Evolutionary conservation across 2,113 vertebrate genomes (phyloP), one percentile per base, ranked within the genome.

Genomic region (Eupsittula cactorum): DNA sequence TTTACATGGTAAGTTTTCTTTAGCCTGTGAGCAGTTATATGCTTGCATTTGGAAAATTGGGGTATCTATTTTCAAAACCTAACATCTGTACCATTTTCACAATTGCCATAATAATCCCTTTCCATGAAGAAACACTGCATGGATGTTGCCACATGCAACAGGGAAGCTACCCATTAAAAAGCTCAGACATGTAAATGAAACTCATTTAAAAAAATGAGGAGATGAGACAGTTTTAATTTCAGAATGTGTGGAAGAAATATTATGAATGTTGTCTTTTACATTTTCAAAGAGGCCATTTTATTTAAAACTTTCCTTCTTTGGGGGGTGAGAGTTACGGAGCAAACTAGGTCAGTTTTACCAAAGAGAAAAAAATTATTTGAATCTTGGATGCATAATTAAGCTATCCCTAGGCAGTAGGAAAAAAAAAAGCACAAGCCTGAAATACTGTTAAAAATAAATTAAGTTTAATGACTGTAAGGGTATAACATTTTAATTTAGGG

Each of bases 331-430:
- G 55, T 68, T 93, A 82, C 16, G 8, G 70, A 86, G 27, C 39
- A 95, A 98, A 97, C 74, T 96, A 97, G 97, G 96, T 93, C 97
- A 93, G 52, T 97, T 97, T 95, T 94, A 96, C 79, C 87, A 85
- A 83, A 77, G 62, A 78, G 64, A 89, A 95, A 92, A 93, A 84
- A 24, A 0, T 5, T 12, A 95, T 90, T 42, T 0, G 5, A 95
- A 96, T 88, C 86, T 47, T 90, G 88, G 87, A 95, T 97, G 80
- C 64, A 93, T 97, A 97, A 97, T 93, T 97, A 97, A 97, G 92
- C 82, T 96, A 67, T 88, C 92, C 88, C 96, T 59, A 90, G 88
- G 92, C 82, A 89, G 60, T 6, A 78, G 69, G 76, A 21, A 47
- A 83, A 88, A 95, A 95, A 11, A 1, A 37, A 79, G 47, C 55